Conservation (phyloP, 2,797 vertebrate species). For the Cyprinodon diabolis region DNA sequence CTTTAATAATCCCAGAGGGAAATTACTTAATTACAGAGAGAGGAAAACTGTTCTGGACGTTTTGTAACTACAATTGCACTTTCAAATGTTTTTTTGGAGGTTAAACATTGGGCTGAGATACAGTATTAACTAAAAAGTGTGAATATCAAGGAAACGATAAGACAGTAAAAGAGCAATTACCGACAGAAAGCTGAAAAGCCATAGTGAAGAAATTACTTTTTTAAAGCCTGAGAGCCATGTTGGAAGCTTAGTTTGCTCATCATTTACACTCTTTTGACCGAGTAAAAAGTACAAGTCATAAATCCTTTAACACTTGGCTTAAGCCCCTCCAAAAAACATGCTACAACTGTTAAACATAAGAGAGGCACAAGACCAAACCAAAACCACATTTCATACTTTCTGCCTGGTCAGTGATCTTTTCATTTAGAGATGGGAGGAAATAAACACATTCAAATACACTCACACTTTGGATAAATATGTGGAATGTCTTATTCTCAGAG, state of each 20-base stretch:
- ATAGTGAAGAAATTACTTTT: too few relatives aligned
- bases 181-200: constrained; percentile 6
- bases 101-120: constrained; percentile 29
- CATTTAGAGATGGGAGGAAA: constrained; percentile 5
- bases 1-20: too few relatives aligned
- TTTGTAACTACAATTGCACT: too few relatives aligned
- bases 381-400: constrained; percentile 11
- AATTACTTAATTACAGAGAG: too few relatives aligned
- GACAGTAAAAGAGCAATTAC: constrained; percentile 42
- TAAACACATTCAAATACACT: background rate
- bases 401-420: constrained; percentile 13
- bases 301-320: background rate
- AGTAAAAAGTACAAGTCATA: background rate
- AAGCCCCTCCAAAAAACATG: background rate
- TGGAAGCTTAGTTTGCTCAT: background rate
- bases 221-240: background rate
- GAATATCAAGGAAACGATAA: constrained; percentile 48
- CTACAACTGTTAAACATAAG: background rate
- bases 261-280: background rate
- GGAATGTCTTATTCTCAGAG: constrained; percentile 11
- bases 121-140: constrained; percentile 40
- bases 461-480: background rate
- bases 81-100: too few relatives aligned
- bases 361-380: background rate
- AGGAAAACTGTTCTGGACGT: too few relatives aligned